phyloP scores from a whole-genome alignment of 2,797 vertebrate genomes.

The Microhierax caerulescens region DNA sequence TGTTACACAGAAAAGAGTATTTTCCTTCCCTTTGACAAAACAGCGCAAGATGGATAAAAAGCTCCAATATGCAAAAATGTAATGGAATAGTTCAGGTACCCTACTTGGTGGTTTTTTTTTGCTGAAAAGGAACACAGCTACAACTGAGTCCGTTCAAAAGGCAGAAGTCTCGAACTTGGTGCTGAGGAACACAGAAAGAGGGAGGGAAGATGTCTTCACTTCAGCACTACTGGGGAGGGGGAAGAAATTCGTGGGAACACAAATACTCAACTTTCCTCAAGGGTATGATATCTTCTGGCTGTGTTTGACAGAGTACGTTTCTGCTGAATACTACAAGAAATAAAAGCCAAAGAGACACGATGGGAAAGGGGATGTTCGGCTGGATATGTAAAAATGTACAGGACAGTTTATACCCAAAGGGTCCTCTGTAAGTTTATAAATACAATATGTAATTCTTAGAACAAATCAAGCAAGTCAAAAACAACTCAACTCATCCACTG shows the following conservation, averaged over 20 bases:
- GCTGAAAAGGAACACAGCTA: background rate
- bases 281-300: slow-evolving; percentile 38
- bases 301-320: slow-evolving; percentile 40
- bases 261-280: background rate
- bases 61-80: background rate
- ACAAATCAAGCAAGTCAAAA: slow-evolving; percentile 18
- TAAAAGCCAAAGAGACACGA: slow-evolving; percentile 45
- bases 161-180: background rate
- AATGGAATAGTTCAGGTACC: background rate
- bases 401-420: slow-evolving; percentile 28
- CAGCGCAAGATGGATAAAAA: background rate
- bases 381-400: slow-evolving; percentile 29
- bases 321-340: slow-evolving; percentile 57
- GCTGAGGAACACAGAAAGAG: background rate
- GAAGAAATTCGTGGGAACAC: background rate
- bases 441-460: background rate
- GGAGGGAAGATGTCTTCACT: slow-evolving; percentile 13
- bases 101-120: background rate
- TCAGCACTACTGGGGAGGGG: background rate
- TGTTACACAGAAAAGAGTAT: background rate
- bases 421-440: slow-evolving; percentile 26
- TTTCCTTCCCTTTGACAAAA: background rate
- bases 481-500: background rate
- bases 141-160: background rate
- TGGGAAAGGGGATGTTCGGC: slow-evolving; percentile 23